phyloP scores from a whole-genome alignment of 2,888 invertebrate species.

The Odontothrips loti region DNA sequence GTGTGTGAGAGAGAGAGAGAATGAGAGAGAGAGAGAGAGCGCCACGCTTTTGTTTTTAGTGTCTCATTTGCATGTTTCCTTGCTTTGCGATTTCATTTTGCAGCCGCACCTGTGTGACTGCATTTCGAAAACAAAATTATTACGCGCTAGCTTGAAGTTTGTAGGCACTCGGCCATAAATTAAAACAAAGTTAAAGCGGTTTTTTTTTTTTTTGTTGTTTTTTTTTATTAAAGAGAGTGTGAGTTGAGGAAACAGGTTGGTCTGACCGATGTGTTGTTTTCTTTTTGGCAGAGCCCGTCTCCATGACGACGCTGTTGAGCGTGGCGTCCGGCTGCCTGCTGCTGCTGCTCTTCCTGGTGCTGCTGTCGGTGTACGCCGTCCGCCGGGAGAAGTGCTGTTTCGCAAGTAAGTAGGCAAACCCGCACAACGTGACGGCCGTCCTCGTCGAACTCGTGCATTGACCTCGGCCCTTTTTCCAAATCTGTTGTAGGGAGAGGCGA shows the following conservation, averaged over 20 bases:
- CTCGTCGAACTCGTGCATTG: not conserved
- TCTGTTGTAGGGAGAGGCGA: constrained; percentile 68
- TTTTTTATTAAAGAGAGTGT: not conserved
- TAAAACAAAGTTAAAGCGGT: not conserved
- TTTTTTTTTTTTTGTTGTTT: constrained; percentile 25
- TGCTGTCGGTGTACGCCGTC: constrained; percentile 56
- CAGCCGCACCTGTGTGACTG: not conserved
- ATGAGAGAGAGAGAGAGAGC: not conserved
- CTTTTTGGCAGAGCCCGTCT: constrained; percentile 54
- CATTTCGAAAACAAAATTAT: not conserved
- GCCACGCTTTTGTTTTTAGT: not conserved
- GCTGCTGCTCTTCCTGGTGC: constrained; percentile 53
- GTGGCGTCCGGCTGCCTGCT: constrained; percentile 56
- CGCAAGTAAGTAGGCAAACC: constrained; percentile 54
- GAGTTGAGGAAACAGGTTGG: too few relatives aligned
- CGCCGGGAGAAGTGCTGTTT: constrained; percentile 60
- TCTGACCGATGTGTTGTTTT: not conserved
- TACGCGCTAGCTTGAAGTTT: too few relatives aligned
- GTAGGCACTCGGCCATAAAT: not conserved
- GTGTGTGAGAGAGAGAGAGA: too few relatives aligned
- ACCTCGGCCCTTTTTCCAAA: constrained; percentile 38
- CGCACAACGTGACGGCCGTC: not conserved
- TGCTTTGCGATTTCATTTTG: constrained; percentile 6
- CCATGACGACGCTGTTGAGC: constrained; percentile 57
- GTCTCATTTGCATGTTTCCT: constrained; percentile 1